Evolutionary conservation across 2,113 vertebrate genomes (phyloP).

Genomic region (Cyanistes caeruleus): DNA sequence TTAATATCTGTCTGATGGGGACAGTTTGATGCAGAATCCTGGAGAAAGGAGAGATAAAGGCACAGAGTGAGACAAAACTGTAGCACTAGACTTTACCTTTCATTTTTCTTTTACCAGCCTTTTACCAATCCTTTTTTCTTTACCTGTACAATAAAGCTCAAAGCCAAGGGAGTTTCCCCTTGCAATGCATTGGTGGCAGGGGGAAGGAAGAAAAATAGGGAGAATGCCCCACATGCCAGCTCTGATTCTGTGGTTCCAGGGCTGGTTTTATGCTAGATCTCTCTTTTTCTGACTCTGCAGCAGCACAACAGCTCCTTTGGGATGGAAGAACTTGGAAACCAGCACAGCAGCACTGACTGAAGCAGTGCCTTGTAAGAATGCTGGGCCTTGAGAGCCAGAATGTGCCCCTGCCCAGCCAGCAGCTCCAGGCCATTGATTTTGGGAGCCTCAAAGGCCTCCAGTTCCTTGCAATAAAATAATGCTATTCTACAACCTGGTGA

Average conservation of each 20-base stretch:
- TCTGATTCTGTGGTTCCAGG: background rate
- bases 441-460: background rate
- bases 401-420: background rate
- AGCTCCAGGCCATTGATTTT: background rate
- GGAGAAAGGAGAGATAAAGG: background rate
- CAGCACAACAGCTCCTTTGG: background rate
- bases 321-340: background rate
- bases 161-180: background rate
- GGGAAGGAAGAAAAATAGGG: background rate
- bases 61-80: background rate
- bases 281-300: background rate
- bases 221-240: background rate
- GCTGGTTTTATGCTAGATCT: background rate
- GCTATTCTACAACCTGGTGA: accelerated
- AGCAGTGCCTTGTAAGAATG: background rate
- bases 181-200: accelerated
- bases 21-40: background rate
- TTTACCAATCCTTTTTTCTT: background rate
- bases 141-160: background rate
- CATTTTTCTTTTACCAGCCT: background rate
- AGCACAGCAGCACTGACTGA: background rate
- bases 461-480: background rate
- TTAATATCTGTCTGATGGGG: background rate
- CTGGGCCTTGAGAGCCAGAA: background rate
- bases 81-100: background rate